These are phyloP conservation scores for Brachypteracias leptosomus DNA, from an alignment of 2,113 vertebrate genomes.

Conservation along the genomic window DNA sequence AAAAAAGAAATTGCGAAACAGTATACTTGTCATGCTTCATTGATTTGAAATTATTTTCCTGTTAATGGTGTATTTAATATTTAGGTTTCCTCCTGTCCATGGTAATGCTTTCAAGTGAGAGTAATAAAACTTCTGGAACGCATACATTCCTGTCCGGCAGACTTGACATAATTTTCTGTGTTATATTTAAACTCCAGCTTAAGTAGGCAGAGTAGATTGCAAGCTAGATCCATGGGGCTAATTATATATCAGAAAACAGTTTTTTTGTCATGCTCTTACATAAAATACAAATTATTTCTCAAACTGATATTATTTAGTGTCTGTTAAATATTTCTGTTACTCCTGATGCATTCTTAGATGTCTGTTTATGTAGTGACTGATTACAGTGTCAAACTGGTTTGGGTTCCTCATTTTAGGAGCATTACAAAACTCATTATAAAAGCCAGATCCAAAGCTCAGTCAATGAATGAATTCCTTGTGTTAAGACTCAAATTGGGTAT, in stretches of 20 bases:
- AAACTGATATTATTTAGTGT: background rate
- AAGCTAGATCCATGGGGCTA: background rate
- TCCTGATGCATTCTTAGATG: background rate
- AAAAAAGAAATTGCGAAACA: background rate
- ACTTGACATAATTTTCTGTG: background rate
- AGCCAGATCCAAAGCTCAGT: background rate
- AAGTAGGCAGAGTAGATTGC: background rate
- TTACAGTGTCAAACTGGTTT: background rate
- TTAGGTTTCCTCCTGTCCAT: background rate
- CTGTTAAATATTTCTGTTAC: background rate
- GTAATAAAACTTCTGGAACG: background rate
- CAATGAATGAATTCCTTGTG: background rate
- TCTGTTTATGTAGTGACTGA: background rate
- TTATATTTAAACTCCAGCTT: background rate
- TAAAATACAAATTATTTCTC: background rate
- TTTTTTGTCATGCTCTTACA: background rate
- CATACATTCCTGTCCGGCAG: accelerated
- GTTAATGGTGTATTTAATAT: conserved; percentile 36
- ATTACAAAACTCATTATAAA: background rate
- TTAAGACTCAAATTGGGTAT: background rate
- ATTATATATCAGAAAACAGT: background rate
- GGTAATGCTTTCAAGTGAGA: conserved; percentile 7
- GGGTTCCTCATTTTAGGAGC: background rate
- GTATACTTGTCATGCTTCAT: background rate
- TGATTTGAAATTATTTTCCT: conserved; percentile 23